Evolutionary conservation across 2,797 vertebrate genomes (phyloP), one percentile per base, ranked within the genome.

Genomic region (Chloroceryle inda): DNA sequence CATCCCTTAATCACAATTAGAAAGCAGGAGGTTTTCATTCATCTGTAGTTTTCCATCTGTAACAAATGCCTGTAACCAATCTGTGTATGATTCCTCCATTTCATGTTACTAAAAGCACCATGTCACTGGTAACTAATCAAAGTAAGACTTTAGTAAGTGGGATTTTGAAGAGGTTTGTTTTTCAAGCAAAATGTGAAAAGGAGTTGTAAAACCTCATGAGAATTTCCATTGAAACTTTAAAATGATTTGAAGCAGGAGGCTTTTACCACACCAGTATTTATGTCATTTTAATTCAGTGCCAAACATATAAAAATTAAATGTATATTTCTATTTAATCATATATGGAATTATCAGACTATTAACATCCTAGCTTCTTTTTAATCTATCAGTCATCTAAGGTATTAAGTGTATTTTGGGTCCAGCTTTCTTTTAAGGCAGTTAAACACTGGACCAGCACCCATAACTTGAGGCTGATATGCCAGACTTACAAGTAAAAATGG

Each of bases 221-320:
- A 44, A 26, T 72, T 76, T 24, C 42, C 12, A 6, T 3, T 90
- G 71, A 58, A 66, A 53, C 7, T 67, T 72, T 5, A 53, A 23
- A 35, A 8, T 61, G 64, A 64, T 61, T 66, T 83, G 7, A 67
- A 77, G 35, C 40, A 19, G 4, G 1, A 0, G 2, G 2, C 62
- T 91, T 69, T 74, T 23, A 33, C 42, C 40, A 18, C n/a, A 18
- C 10, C 18, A 6, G 26, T 24, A 49, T 31, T 8, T 72, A 29
- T 66, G 50, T 67, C 7, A 12, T 53, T 93, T 52, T 29, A 92
- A n/a, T 72, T 86, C 83, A 61, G 45, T 31, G 23, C 17, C 37
- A n/a, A 21, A 0, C 27, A 33, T 74, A 9, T 44, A 61, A 78
- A 78, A 90, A 75, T 27, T 11, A 69, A 58, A 42, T 35, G 9